Evolutionary conservation across 2,797 vertebrate genomes (phyloP).

Genomic region (Chanos chanos): DNA sequence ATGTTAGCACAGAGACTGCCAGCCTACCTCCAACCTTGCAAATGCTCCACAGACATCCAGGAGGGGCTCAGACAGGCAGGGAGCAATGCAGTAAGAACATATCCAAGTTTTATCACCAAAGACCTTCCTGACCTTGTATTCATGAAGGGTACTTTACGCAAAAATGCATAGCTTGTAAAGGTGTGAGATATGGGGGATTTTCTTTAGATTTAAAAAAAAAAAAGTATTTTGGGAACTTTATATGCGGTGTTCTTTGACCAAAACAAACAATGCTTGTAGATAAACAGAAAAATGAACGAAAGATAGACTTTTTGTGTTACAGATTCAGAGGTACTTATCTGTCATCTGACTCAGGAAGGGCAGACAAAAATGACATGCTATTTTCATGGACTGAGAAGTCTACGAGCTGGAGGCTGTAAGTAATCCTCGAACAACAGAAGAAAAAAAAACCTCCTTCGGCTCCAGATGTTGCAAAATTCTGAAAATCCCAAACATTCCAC

Average conservation of each 20-base stretch:
- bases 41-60: conserved; percentile 41
- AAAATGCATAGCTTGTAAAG: conserved; percentile 29
- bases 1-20: conserved; percentile 48
- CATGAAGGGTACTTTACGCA: conserved; percentile 39
- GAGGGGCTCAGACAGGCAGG: conserved; percentile 33
- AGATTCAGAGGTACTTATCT: neutral
- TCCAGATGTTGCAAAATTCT: conserved; percentile 75
- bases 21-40: conserved; percentile 54
- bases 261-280: neutral
- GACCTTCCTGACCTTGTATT: conserved; percentile 37
- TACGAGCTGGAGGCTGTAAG: too few species aligned
- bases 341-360: too few species aligned
- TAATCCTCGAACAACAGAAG: too few species aligned
- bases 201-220: neutral
- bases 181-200: conserved; percentile 20
- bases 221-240: too few species aligned
- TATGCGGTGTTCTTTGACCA: too few species aligned
- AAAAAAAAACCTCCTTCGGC: conserved; percentile 40
- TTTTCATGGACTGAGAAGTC: too few species aligned
- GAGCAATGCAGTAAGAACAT: conserved; percentile 39
- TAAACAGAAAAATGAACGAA: neutral
- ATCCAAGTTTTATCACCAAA: conserved; percentile 49
- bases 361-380: too few species aligned
- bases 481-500: conserved; percentile 62
- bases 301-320: neutral